These are phyloP conservation scores for Zaprionus kolodkinae DNA, from an alignment of 1,140 invertebrate species.

Conservation along the genomic window DNA sequence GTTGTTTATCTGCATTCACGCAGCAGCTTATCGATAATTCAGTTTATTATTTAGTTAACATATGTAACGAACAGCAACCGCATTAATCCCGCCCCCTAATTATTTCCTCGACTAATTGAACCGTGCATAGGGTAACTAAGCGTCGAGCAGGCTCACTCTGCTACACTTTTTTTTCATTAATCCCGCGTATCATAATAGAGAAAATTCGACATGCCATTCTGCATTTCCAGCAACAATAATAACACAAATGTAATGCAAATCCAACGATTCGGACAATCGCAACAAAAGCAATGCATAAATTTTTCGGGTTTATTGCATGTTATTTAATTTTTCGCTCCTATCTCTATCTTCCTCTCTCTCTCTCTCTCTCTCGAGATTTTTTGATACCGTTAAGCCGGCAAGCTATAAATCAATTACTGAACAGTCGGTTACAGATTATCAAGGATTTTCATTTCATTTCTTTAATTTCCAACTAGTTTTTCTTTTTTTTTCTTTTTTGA, in stretches of 20 bases:
- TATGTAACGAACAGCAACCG: neutral
- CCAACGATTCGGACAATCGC: neutral
- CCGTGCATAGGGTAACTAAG: neutral
- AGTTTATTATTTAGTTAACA: conserved; percentile 4
- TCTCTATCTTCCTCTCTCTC: neutral
- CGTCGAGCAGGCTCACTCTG: neutral
- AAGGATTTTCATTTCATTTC: conserved; percentile 46
- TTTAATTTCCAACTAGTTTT: conserved; percentile 13
- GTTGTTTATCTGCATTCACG: neutral
- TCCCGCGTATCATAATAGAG: conserved; percentile 2
- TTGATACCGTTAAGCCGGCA: conserved; percentile 41
- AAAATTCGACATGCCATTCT: neutral
- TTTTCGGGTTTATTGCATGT: conserved; percentile 41
- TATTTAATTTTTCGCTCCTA: conserved; percentile 57
- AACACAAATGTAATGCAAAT: conserved; percentile 8
- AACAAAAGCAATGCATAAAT: conserved; percentile 24
- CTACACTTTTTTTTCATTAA: neutral
- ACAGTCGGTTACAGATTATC: conserved; percentile 66
- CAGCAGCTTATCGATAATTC: neutral
- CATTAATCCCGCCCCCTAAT: neutral
- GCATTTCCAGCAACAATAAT: neutral
- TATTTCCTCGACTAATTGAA: neutral
- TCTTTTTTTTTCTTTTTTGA: conserved; percentile 14
- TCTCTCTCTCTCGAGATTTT: neutral
- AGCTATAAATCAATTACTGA: conserved; percentile 71